Conservation (phyloP, 2,797 vertebrate genomes). For the Thripadectes ignobilis region DNA sequence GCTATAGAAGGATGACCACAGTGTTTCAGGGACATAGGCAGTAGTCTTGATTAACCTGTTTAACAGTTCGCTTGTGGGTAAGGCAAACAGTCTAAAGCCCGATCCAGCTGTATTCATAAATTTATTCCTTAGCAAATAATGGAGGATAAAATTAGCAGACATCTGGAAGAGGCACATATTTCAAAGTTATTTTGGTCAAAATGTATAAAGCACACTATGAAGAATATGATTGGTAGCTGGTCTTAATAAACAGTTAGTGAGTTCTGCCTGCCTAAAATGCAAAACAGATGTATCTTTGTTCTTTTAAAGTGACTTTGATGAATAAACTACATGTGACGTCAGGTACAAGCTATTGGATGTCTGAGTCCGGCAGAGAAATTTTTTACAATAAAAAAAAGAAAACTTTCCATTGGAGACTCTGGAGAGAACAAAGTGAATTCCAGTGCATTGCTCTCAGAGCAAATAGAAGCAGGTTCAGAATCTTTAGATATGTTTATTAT, state of each 20-base stretch:
- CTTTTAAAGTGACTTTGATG: conserved; percentile 86
- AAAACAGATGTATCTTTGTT: conserved; percentile 88
- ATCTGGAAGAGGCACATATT: conserved; percentile 79
- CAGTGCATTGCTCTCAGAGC: conserved; percentile 68
- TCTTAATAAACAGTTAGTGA: conserved; percentile 84
- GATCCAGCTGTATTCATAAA: conserved; percentile 55
- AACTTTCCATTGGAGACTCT: conserved; percentile 78
- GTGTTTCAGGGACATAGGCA: neutral
- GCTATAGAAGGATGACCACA: neutral
- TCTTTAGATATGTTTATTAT: conserved; percentile 59
- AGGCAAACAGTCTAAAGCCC: conserved; percentile 9
- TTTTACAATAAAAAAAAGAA: conserved; percentile 79
- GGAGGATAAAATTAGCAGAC: conserved; percentile 80
- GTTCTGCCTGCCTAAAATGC: conserved; percentile 81
- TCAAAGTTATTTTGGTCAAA: conserved; percentile 80
- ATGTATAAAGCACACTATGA: conserved; percentile 78
- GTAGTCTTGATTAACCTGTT: conserved; percentile 53
- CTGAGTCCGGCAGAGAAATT: conserved; percentile 77
- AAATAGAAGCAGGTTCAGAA: conserved; percentile 79
- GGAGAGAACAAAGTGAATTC: conserved; percentile 81
- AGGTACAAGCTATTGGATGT: conserved; percentile 82
- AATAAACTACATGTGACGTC: conserved; percentile 85
- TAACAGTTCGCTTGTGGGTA: conserved; percentile 37
- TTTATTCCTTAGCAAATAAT: conserved; percentile 74
- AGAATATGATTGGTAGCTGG: conserved; percentile 83